A percentile compares a stretch with the other conserved stretches of the same genome.
Evolutionary conservation across 1,140 invertebrate genomes (phyloP).

Genomic region (Calosoma granatense): DNA sequence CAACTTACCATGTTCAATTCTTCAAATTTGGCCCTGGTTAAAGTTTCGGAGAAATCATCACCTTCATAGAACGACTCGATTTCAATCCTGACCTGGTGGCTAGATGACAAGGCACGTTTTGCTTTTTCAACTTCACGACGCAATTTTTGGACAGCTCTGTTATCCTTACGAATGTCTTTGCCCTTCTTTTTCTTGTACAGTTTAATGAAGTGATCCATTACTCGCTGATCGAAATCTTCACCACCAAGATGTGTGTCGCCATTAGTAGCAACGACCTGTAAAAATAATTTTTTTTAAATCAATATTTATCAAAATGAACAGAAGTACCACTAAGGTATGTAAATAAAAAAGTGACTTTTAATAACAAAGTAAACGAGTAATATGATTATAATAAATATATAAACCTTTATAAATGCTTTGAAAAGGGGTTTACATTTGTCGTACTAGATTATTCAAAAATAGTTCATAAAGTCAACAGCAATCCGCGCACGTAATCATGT

Average conservation of each 20-base stretch:
- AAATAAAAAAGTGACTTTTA: no score
- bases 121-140: slow-evolving; percentile 96
- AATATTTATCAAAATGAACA: neutral
- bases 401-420: no score
- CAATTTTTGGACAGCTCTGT: slow-evolving; percentile 91
- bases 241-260: slow-evolving; percentile 98
- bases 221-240: slow-evolving; percentile 97
- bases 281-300: slow-evolving; percentile 5
- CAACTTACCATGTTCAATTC: slow-evolving; percentile 84
- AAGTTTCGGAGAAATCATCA: slow-evolving; percentile 98
- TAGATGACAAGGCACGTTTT: slow-evolving; percentile 89
- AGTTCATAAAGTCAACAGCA: no score
- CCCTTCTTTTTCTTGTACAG: slow-evolving; percentile 99
- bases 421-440: no score
- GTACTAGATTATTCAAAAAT: no score
- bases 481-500: no score
- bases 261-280: slow-evolving; percentile 77
- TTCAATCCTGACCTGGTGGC: slow-evolving; percentile 95
- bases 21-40: slow-evolving; percentile 98
- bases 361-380: no score
- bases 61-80: slow-evolving; percentile 99
- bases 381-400: no score
- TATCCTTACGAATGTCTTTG: slow-evolving; percentile 93
- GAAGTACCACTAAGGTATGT: no score
- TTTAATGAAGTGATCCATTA: slow-evolving; percentile 98